These are phyloP conservation scores for Bombus superbus DNA, from an alignment of 1,140 invertebrate species.

Conservation along the genomic window DNA sequence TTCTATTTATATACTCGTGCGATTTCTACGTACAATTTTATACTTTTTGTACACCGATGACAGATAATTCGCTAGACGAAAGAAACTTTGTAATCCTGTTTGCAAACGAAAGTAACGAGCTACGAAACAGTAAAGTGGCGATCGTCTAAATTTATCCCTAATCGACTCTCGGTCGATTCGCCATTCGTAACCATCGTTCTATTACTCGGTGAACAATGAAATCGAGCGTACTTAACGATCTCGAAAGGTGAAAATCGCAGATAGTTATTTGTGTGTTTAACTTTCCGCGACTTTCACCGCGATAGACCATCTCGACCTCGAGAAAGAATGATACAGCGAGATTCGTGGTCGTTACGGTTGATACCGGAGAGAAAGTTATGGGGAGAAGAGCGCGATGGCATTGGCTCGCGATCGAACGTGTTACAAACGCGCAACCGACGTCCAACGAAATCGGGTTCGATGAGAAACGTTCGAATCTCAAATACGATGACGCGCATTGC, in stretches of 20 bases:
- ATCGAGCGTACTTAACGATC: background rate
- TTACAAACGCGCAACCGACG: background rate
- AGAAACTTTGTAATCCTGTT: background rate
- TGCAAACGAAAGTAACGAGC: background rate
- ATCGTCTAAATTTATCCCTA: background rate
- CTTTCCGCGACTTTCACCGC: background rate
- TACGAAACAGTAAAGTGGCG: background rate
- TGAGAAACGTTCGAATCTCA: background rate
- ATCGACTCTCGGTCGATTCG: background rate
- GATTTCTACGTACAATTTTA: too few relatives aligned
- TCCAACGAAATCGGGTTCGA: background rate
- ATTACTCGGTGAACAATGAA: background rate
- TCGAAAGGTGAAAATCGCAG: background rate
- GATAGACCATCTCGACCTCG: background rate
- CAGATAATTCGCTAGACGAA: too few relatives aligned
- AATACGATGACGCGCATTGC: conserved; percentile 2
- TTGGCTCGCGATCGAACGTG: background rate
- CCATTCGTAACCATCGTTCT: background rate
- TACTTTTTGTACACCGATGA: too few relatives aligned
- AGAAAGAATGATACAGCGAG: background rate
- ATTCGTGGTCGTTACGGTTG: background rate
- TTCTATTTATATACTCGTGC: background rate
- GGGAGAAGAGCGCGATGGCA: background rate
- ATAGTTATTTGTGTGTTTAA: background rate
- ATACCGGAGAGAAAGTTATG: background rate